A percentile compares a stretch with the other conserved stretches of the same genome.
phyloP scores from a whole-genome alignment of 2,113 vertebrate genomes.

The Pycnonotus jocosus region DNA sequence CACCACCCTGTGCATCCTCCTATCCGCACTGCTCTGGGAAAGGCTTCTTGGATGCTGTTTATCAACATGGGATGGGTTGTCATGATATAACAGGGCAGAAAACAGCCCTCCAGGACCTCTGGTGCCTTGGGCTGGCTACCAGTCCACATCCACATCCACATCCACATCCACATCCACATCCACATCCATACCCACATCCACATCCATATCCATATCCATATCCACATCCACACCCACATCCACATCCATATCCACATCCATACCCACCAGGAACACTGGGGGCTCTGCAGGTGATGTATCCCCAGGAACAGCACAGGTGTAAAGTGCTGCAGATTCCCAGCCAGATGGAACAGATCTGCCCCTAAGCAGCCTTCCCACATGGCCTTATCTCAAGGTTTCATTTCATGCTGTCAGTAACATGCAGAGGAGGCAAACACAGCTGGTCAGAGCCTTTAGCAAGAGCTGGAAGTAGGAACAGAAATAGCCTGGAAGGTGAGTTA shows the following conservation, averaged over 20 bases:
- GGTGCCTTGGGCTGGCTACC: not conserved
- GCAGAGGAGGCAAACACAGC: not conserved
- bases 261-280: not conserved
- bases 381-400: not conserved
- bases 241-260: not conserved
- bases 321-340: not conserved
- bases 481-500: not conserved
- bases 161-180: too few relatives aligned
- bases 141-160: not conserved
- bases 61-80: not conserved
- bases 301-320: not conserved
- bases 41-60: not conserved
- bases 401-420: not conserved
- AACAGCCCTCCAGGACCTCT: not conserved
- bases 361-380: not conserved
- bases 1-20: not conserved
- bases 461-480: not conserved
- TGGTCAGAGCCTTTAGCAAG: not conserved
- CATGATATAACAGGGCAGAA: not conserved
- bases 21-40: not conserved
- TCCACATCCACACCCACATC: not conserved
- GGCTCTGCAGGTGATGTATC: not conserved
- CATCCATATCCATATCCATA: too few relatives aligned
- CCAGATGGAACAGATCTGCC: not conserved
- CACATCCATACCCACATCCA: not conserved